Evolutionary conservation across 2,888 invertebrate genomes (phyloP), one percentile per base, ranked within the genome.

Genomic region (Orthonychiurus folsomi): DNA sequence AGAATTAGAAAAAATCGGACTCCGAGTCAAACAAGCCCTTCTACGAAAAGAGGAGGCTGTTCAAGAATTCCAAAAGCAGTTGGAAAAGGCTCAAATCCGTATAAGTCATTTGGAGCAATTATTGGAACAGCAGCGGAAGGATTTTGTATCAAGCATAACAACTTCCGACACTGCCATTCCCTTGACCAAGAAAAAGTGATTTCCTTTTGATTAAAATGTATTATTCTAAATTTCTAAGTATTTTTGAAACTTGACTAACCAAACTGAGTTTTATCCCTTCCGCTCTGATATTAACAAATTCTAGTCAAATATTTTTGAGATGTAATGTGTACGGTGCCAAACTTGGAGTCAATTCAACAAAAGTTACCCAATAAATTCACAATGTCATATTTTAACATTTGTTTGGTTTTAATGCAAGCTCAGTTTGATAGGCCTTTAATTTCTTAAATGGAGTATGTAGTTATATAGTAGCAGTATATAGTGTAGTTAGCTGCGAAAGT

Each of bases 21-120:
- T 57, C 74, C 88, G 89, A 74, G 88, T 91, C 20, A 89, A 88
- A 77, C 83, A 88, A 63, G 86, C 89, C 0, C 84, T 91, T 23
- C 85, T 86, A 0, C 84, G 87, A 64, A 90, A 90, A 75, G 88
- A 90, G 75, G 84, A 88, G 2, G 83, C 86, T 5, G 82, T 90
- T 59, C 83, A 84, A 66, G 84, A 87, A 64, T 77, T 89, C 37
- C 85, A 84, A 56, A 82, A 85, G 57, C 88, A 90, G 73, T 81
- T 85, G 21, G 82, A 83, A 59, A 84, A 85, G 48, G 79, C 86
- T 56, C 82, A 86, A 70, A 86, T 86, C 76, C 86, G 86, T 75
- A 86, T 87, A 70, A 80, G 85, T 0, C 83, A 88, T 66, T 76
- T 91, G 63, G 89, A 91, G 76, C 83, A 81, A 67, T 80, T 89